Evolutionary conservation across 2,113 vertebrate species (phyloP).

Genomic region (Paralichthys olivaceus): DNA sequence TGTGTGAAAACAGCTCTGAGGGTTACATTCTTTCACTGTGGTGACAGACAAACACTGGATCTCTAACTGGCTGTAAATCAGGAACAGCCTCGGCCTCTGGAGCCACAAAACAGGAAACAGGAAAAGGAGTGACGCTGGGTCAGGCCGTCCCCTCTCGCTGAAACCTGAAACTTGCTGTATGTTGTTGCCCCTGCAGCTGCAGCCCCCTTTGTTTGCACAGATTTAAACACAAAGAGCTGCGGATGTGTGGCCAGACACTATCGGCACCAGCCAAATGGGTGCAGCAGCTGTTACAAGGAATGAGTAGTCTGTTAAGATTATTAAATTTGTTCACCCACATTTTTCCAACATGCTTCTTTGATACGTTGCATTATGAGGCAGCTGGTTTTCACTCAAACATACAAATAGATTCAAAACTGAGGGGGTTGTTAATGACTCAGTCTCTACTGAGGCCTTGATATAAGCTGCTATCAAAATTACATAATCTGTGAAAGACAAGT

Average conservation of each 20-base stretch:
- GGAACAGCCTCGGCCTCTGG: constrained; percentile 17
- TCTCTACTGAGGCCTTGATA: constrained; percentile 12
- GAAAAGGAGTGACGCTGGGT: constrained; percentile 52
- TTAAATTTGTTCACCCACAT: constrained; percentile 31
- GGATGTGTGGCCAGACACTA: constrained; percentile 47
- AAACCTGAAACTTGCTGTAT: constrained; percentile 63
- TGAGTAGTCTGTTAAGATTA: constrained; percentile 53
- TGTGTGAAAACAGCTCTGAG: constrained; percentile 12
- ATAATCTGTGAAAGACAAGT: constrained; percentile 19
- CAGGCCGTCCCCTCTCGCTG: constrained; percentile 47
- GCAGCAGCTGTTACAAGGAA: constrained; percentile 54
- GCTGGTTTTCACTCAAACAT: constrained; percentile 15
- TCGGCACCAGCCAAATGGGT: constrained; percentile 22
- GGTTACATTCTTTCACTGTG: constrained; percentile 17
- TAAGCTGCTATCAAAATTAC: constrained; percentile 37
- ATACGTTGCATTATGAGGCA: constrained; percentile 5
- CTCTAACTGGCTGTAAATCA: constrained; percentile 30
- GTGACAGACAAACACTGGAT: constrained; percentile 27
- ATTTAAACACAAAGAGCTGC: constrained; percentile 62
- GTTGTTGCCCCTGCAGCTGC: constrained; percentile 35
- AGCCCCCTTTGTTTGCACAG: constrained; percentile 58
- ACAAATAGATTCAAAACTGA: constrained; percentile 12
- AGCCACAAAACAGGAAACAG: constrained; percentile 62
- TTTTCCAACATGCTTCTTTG: constrained; percentile 26
- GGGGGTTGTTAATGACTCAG: constrained; percentile 43